Conservation (phyloP, 2,888 invertebrate species). For the Aphidius colemani region DNA sequence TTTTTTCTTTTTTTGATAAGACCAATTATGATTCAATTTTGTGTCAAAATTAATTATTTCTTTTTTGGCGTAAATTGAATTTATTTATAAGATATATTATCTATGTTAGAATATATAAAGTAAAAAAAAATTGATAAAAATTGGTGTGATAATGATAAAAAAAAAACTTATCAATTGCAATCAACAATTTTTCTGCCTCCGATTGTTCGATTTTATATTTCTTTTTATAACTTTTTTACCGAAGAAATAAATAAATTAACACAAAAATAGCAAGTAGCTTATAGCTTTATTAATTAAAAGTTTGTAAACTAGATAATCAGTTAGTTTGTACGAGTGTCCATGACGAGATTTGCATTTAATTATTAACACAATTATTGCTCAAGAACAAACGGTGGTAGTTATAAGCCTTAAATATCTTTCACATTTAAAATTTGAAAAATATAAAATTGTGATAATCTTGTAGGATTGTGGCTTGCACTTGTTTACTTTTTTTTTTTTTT, state of each 20-base stretch:
- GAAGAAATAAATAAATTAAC: too few species aligned
- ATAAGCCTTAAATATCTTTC: constrained; percentile 36
- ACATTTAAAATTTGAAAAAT: constrained; percentile 11
- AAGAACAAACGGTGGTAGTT: constrained; percentile 23
- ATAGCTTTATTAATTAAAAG: too few species aligned
- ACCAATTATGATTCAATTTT: too few species aligned
- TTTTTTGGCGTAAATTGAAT: too few species aligned
- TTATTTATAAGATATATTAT: too few species aligned
- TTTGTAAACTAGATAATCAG: not conserved
- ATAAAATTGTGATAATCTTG: constrained; percentile 32
- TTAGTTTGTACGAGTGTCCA: not conserved
- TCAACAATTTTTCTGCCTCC: constrained; percentile 6
- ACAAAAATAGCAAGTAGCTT: too few species aligned
- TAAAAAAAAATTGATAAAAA: too few species aligned
- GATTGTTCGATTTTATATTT: constrained; percentile 6
- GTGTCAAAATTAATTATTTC: not conserved
- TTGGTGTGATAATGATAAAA: constrained; percentile 17
- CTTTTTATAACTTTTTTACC: too few species aligned
- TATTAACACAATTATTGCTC: constrained; percentile 28
- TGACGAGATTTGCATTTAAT: constrained; percentile 6
- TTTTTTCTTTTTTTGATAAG: too few species aligned
- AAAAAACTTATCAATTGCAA: not conserved
- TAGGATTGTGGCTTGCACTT: too few species aligned
- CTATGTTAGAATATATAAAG: too few species aligned
- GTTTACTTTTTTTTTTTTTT: too few species aligned